Evolutionary conservation across 37 sponge, comb jelly and placozoan species (phyloP), one percentile per base, ranked within the genome.

Genomic region (Mnemiopsis leidyi): DNA sequence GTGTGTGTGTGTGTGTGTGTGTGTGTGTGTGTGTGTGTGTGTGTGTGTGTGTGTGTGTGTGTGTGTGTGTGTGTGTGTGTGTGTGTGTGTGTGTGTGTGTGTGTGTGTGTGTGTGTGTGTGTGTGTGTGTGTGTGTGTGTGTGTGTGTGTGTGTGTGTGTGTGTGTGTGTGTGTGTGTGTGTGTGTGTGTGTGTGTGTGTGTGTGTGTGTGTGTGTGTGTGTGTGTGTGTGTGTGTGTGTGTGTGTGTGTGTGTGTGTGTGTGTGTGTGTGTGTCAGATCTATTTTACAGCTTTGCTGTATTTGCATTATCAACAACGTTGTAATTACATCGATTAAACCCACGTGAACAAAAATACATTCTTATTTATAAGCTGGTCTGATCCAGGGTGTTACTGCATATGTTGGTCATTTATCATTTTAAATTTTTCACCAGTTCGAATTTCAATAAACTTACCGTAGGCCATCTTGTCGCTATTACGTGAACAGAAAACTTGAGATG

Each of bases 51-150:
- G 93, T 93, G 93, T 93, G 93, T 76, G 93, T 93, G 93, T 93
- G 93, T 93, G 93, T 93, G 93, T 93, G 93, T 93, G 93, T 93
- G 93, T 93, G 93, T 93, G 93, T 93, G 93, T 92, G 92, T 93
- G 93, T 93, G 82, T 93, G 93, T 93, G 93, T 93, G 93, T 93
- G 93, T 93, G 93, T 93, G 79, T 93, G 93, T 93, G 93, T 76
- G 79, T 93, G 93, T 93, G 93, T 93, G 93, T 93, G 93, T 93
- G 93, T 93, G 93, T 93, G 93, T 93, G 93, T 75, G 93, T 93
- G 93, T 93, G 93, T 75, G 93, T 93, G 93, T 93, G 93, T 76
- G 79, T 93, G 93, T 93, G 93, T 93, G 93, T 93, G 93, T 76
- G 93, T 35, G 79, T 93, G 93, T 76, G 93, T 76, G 82, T 76